phyloP scores from a whole-genome alignment of 2,113 vertebrate species.

The Pseudonaja textilis region DNA sequence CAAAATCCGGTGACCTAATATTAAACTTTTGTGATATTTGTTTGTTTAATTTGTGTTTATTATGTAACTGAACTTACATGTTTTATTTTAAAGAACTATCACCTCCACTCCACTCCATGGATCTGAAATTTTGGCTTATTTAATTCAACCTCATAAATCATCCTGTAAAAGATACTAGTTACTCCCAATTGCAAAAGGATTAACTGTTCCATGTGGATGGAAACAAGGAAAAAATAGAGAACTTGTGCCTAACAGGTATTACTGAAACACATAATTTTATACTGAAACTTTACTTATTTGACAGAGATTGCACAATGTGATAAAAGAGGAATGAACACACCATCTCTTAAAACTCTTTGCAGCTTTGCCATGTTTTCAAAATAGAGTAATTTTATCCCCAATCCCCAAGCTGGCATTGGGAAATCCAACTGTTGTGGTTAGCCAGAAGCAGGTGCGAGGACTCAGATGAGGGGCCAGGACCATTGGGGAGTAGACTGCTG shows the following conservation, averaged over 20 bases:
- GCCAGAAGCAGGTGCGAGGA: too few species aligned
- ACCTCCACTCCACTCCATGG: background rate
- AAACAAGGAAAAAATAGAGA: background rate
- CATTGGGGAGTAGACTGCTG: too few species aligned
- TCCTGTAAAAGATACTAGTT: background rate
- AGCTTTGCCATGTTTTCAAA: accelerated
- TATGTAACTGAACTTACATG: background rate
- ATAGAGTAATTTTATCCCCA: background rate
- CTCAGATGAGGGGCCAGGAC: too few species aligned
- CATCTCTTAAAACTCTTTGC: background rate
- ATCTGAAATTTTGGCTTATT: background rate
- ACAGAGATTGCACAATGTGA: background rate
- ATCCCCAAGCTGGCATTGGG: background rate
- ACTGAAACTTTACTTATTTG: background rate
- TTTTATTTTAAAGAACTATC: background rate
- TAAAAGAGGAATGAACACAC: background rate
- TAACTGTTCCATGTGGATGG: background rate
- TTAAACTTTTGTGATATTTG: background rate
- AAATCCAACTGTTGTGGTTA: background rate
- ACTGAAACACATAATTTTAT: background rate
- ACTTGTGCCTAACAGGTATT: background rate
- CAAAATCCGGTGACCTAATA: background rate
- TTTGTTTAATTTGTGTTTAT: background rate
- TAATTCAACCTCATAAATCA: background rate
- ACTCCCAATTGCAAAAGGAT: background rate